phyloP scores from a whole-genome alignment of 2,113 vertebrate species.

The Nyctibius bracteatus region DNA sequence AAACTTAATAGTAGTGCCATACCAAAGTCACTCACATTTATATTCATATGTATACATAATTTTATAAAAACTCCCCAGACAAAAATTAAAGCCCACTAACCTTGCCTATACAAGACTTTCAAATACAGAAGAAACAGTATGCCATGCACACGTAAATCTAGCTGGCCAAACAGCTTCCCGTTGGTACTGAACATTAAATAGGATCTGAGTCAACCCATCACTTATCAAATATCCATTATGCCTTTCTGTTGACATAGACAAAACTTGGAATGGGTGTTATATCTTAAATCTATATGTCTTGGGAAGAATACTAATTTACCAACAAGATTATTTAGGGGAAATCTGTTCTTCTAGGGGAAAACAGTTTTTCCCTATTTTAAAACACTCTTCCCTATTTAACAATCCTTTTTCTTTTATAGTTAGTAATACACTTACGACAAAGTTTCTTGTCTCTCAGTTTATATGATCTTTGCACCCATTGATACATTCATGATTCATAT shows the following conservation, averaged over 20 bases:
- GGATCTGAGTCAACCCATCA: neutral
- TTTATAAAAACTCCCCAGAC: neutral
- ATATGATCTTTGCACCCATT: neutral
- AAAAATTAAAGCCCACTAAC: neutral
- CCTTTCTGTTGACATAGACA: neutral
- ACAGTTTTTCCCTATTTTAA: neutral
- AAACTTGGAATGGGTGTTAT: neutral
- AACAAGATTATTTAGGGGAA: neutral
- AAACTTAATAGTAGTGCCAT: neutral
- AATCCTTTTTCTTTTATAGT: neutral
- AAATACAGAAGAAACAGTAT: neutral
- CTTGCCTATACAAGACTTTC: neutral
- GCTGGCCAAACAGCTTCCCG: neutral
- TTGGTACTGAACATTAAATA: neutral
- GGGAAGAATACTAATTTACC: neutral
- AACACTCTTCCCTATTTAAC: neutral
- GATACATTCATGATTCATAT: neutral
- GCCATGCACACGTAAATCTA: neutral
- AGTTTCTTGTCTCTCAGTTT: neutral
- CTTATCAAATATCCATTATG: neutral
- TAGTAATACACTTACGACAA: neutral
- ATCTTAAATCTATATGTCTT: neutral
- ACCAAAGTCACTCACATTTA: neutral
- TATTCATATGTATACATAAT: neutral
- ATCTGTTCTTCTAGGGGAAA: neutral